Conservation (phyloP, 2,797 vertebrate species). For the Tapirus indicus region DNA sequence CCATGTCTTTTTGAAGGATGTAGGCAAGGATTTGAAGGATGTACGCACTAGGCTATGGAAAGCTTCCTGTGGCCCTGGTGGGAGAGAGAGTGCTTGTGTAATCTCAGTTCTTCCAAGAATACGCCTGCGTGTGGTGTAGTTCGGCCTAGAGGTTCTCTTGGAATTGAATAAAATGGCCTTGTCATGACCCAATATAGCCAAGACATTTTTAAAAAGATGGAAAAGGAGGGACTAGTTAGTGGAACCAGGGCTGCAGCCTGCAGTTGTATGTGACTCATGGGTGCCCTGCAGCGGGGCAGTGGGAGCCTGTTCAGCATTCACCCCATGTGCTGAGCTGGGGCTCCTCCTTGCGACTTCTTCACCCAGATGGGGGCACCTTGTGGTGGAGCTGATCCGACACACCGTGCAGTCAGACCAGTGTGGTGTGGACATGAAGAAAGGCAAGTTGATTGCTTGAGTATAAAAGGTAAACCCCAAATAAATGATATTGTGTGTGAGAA, state of each 20-base stretch:
- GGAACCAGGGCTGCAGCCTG: background rate
- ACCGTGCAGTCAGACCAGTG: background rate
- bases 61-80: background rate
- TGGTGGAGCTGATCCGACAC: background rate
- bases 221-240: background rate
- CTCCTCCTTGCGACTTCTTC: background rate
- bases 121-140: accelerated
- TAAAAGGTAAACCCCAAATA: background rate
- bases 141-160: background rate
- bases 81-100: background rate
- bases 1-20: background rate
- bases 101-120: background rate
- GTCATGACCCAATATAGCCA: background rate
- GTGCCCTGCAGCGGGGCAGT: background rate
- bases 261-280: background rate
- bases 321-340: accelerated
- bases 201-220: background rate
- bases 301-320: background rate
- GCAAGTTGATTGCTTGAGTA: background rate
- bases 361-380: accelerated
- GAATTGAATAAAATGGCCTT: background rate
- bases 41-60: background rate
- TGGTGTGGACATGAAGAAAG: too few relatives aligned
- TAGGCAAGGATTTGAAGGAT: background rate
- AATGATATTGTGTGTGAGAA: background rate